These are phyloP conservation scores for Eristalis tenax DNA, from an alignment of 2,888 invertebrate genomes.

Conservation along the genomic window DNA sequence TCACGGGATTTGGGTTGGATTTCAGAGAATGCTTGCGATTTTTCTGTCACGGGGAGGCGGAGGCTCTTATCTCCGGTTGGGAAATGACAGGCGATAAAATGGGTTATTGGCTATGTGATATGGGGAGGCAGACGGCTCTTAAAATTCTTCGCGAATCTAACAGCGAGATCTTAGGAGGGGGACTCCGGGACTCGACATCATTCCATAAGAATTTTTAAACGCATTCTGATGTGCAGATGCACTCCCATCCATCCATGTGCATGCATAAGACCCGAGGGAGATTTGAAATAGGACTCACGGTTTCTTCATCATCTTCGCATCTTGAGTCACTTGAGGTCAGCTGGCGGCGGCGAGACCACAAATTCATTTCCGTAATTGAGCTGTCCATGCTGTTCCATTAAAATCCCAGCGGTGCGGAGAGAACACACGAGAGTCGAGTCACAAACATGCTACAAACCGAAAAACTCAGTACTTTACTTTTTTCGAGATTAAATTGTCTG, in stretches of 20 bases:
- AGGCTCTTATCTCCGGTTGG: background rate
- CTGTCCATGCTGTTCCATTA: background rate
- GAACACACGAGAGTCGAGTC: background rate
- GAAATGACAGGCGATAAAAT: background rate
- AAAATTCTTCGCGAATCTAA: no score
- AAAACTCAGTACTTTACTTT: background rate
- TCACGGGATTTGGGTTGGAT: background rate
- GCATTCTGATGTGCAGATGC: background rate
- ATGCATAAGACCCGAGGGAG: background rate
- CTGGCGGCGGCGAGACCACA: background rate
- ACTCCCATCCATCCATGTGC: background rate
- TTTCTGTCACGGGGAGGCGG: background rate
- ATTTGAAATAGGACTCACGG: background rate
- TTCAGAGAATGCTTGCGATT: background rate
- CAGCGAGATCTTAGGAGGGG: no score
- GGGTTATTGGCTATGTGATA: background rate
- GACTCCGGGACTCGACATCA: no score
- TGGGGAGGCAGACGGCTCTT: background rate
- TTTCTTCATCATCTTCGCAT: background rate
- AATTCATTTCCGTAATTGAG: conserved; percentile 1
- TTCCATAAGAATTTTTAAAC: background rate
- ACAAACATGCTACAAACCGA: background rate
- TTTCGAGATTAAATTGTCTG: conserved; percentile 3
- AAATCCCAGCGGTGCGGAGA: background rate
- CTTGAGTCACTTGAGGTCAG: background rate